Base-by-base conservation (phyloP, 2,888 invertebrate genomes). In the Dryadula phaetusa region DNA sequence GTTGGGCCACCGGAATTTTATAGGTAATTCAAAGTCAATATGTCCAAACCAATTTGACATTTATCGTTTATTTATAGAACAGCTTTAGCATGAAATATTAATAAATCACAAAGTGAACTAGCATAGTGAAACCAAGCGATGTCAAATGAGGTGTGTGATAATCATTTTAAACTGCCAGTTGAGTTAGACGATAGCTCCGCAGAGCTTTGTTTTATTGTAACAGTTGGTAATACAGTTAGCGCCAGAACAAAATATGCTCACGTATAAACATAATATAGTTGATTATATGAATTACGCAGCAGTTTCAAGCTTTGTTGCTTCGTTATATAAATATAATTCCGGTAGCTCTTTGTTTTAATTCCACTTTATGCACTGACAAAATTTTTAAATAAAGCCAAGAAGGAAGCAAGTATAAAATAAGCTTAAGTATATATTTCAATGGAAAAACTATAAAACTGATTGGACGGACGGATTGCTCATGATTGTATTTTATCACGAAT, bases 91-190 rank as follows among this genome's bases (percentile, higher is more conserved):
- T 52, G 28, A 32, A 32, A 32, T 32, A 52, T 32, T 10, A 52
- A 52, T 32, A 52, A 52, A 28, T 28, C 52, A 52, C 28, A 16
- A 32, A 52, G 16, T 52, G 52, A 32, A 52, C 28, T 52, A 18
- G 28, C 16, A 16, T 32, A 14, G 49, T 32, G 52, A 32, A 10
- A 52, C 52, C n/a, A 32, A 16, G 28, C 52, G 28, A 52, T 52
- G 52, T 52, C 52, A 52, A 52, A 52, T 52, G 28, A 52, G 52
- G 52, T 52, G 28, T 52, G 52, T 52, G 52, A 52, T 52, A 52
- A 52, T 52, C 52, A 52, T 52, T 52, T 52, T 32, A 52, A 52
- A 52, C 52, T 52, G 52, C 52, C 52, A 52, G 52, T 18, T 18
- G 52, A 52, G 52, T 32, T 52, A 52, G 52, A 52, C 16, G 52